Conservation (phyloP, 2,113 vertebrate species). For the Myotis yumanensis region DNA sequence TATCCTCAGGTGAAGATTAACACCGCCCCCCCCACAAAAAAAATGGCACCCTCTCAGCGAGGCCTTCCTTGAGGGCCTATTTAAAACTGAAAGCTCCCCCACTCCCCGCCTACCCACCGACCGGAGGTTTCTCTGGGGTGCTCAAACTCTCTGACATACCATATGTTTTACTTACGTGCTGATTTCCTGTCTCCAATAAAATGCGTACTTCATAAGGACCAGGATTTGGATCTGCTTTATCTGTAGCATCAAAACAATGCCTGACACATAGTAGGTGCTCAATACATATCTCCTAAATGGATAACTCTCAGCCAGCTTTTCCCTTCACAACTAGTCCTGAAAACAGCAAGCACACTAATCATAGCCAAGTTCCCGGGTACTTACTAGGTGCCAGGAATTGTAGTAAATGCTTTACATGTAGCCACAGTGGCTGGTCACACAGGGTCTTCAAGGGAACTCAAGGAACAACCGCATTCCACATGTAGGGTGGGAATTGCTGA, state of each 20-base stretch:
- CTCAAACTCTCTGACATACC: background rate
- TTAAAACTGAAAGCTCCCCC: background rate
- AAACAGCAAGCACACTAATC: fast-evolving
- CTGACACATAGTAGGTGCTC: background rate
- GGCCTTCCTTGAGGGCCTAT: background rate
- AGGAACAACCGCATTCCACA: background rate
- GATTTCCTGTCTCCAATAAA: background rate
- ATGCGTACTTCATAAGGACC: background rate
- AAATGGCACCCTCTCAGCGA: background rate
- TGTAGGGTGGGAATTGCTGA: background rate
- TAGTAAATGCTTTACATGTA: fast-evolving
- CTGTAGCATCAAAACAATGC: background rate
- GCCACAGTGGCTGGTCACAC: background rate
- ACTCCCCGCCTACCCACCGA: too few species aligned
- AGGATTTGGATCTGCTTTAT: background rate
- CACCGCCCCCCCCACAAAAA: too few species aligned
- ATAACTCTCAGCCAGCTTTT: background rate
- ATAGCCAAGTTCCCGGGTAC: background rate
- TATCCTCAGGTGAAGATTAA: too few species aligned
- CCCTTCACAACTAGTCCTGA: background rate
- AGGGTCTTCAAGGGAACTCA: background rate
- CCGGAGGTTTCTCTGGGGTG: background rate
- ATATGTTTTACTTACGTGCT: background rate
- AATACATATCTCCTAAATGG: background rate
- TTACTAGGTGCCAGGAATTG: background rate